Conservation (phyloP, 2,113 vertebrate genomes). For the Melanostigma gelatinosum region DNA sequence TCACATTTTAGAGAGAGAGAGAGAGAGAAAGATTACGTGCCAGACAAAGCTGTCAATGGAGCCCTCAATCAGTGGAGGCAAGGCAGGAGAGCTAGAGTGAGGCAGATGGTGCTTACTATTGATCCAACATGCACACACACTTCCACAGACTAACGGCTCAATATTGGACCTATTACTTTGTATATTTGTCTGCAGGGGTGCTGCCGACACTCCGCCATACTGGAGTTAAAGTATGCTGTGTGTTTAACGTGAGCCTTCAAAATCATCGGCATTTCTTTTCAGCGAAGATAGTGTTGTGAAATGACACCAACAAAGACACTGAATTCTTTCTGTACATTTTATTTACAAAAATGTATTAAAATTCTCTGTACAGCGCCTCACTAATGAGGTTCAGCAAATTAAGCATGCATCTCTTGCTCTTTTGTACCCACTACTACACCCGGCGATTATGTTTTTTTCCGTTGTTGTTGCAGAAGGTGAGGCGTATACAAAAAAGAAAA, state of each 20-base stretch:
- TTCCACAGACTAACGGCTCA: slow-evolving; percentile 68
- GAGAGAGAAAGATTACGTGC: slow-evolving; percentile 53
- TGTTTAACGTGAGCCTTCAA: slow-evolving; percentile 25
- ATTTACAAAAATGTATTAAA: slow-evolving; percentile 99
- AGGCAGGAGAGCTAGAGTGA: slow-evolving; percentile 41
- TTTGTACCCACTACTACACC: slow-evolving; percentile 91
- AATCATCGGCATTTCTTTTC: slow-evolving; percentile 2
- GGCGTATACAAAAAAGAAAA: slow-evolving; percentile 70
- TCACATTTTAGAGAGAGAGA: slow-evolving; percentile 45
- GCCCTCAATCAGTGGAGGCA: slow-evolving; percentile 66
- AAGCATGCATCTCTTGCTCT: slow-evolving; percentile 96
- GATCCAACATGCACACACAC: slow-evolving; percentile 67
- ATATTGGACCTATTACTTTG: slow-evolving; percentile 60
- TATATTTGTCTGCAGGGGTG: slow-evolving; percentile 42
- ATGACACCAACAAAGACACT: slow-evolving; percentile 46
- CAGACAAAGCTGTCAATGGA: slow-evolving; percentile 75
- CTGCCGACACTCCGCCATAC: slow-evolving; percentile 1
- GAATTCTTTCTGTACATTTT: slow-evolving; percentile 93
- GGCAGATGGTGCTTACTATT: slow-evolving; percentile 71
- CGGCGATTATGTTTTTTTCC: slow-evolving; percentile 81
- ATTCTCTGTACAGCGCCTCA: slow-evolving; percentile 97
- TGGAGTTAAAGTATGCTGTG: slow-evolving; percentile 15
- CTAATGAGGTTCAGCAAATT: slow-evolving; percentile 91
- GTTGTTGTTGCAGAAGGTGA: slow-evolving; percentile 87
- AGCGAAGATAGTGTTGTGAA: neutral